Conservation (phyloP, 2,113 vertebrate species). For the Phoenicopterus ruber region DNA sequence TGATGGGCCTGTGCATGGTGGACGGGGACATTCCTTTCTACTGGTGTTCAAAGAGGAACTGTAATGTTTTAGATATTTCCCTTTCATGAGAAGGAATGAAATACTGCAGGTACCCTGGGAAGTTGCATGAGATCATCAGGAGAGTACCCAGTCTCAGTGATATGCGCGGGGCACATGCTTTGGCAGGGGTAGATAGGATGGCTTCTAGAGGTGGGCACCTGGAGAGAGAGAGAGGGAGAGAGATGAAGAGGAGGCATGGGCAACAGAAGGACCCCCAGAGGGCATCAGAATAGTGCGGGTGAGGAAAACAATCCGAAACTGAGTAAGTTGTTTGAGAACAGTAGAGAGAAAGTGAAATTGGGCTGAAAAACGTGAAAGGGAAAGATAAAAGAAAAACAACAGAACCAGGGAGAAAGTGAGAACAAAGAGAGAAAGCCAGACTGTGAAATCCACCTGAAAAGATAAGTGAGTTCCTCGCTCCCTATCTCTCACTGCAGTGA, state of each 20-base stretch:
- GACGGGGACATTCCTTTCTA: background rate
- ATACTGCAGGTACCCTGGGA: background rate
- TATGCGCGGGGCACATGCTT: accelerated
- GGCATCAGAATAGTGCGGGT: background rate
- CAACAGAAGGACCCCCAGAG: background rate
- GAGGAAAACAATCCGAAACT: background rate
- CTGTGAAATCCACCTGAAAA: conserved; percentile 9
- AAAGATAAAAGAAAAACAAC: conserved; percentile 14
- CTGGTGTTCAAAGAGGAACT: background rate
- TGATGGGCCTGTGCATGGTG: background rate
- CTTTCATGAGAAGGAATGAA: background rate
- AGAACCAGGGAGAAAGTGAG: background rate
- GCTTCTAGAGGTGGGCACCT: background rate
- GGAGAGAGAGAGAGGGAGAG: background rate
- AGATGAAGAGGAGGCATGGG: background rate
- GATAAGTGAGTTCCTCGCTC: background rate
- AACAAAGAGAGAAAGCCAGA: conserved; percentile 21
- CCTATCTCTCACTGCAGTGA: background rate
- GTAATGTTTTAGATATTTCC: background rate
- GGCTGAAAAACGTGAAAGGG: background rate
- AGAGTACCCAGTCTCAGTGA: background rate
- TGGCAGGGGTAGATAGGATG: background rate
- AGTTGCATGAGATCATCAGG: background rate
- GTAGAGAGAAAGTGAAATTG: background rate
- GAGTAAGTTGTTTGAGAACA: background rate